Base-by-base conservation (phyloP, 2,888 invertebrate species). In the Athalia rosae region DNA sequence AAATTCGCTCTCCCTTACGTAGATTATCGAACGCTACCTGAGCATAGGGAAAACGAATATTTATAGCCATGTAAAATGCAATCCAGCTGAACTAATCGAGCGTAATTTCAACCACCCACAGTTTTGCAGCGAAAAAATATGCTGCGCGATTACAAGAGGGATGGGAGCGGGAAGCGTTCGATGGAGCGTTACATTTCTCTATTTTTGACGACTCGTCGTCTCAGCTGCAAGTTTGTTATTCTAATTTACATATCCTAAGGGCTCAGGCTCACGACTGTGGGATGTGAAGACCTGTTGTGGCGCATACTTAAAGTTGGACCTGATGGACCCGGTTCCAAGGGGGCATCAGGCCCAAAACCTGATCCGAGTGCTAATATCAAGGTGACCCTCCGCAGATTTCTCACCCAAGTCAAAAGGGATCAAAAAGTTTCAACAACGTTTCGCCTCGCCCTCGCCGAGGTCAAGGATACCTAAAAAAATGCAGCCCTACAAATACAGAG, bases 311-410 rank as follows among this genome's bases (percentile, higher is more conserved):
- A 58, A 76, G 77, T 78, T 78, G 43, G 79, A 45, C 50, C 71
- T 71, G 78, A 81, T 81, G 78, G 80, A 78, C 71, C 79, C 64
- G 77, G 79, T 79, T 77, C 64, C 73, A 80, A 58, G 77, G 77
- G 76, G 76, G 74, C 59, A 71, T 69, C 73, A 78, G 76, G 78
- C 63, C 79, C 78, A 79, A 80, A 82, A 82, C 81, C 81, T 81
- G 82, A 82, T 82, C 76, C 69, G 69, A 76, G 67, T 63, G 78
- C 71, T 81, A 82, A 77, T 78, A 76, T 77, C 76, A 80, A 80
- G 81, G 81, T 81, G 80, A 81, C 80, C 79, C 77, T 79, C 76
- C 11, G 13, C 15, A 61, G 74, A 61, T 47, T 28, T 11, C 50
- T 74, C 13, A 3, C 48, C 9, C 47, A 74, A 74, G n/a, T 48